Base-by-base conservation (phyloP, 2,888 invertebrate species). In the Tiphia femorata region DNA sequence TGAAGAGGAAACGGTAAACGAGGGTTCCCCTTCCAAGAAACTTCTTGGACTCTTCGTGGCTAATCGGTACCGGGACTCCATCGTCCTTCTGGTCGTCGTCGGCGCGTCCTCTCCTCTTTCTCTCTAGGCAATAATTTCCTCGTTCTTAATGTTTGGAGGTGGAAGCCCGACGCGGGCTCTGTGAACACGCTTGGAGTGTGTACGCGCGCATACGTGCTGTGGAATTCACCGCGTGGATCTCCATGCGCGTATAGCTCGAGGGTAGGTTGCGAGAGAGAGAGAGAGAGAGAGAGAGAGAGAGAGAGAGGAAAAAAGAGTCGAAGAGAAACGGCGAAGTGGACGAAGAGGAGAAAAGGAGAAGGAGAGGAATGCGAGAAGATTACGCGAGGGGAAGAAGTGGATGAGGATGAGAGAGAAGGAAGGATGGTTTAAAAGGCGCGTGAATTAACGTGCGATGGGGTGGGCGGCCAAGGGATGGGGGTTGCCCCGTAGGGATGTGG, bases 361-460 rank as follows among this genome's bases (percentile, higher is more conserved):
- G n/a, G n/a, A n/a, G n/a, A 25, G 8, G 8, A 25, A 25, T 25
- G 8, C 29, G 27, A 35, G 12, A 49, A 43, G 27, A 3, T 14
- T n/a, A n/a, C n/a, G n/a, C n/a, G n/a, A n/a, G n/a, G n/a, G 29
- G n/a, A 43, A 16, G 35, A 20, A 4, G 10, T 5, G 30, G 33
- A 33, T 21, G 25, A 41, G n/a, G 6, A 40, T 29, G 5, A 6
- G 29, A 48, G 27, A 27, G 42, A 52, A 46, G 40, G 29, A 42
- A n/a, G n/a, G 14, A 30, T 64, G 58, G 67, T 53, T 60, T 49
- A 63, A 69, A 67, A 70, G 73, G 62, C 70, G 77, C 72, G 73
- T 65, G 75, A 77, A 77, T 77, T 76, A 76, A 73, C 71, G 72
- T 67, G 57, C 67, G 37, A n/a, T n/a, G n/a, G 54, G 57, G 49